Conservation (phyloP, 2,113 vertebrate species). For the Turdus rufiventris region DNA sequence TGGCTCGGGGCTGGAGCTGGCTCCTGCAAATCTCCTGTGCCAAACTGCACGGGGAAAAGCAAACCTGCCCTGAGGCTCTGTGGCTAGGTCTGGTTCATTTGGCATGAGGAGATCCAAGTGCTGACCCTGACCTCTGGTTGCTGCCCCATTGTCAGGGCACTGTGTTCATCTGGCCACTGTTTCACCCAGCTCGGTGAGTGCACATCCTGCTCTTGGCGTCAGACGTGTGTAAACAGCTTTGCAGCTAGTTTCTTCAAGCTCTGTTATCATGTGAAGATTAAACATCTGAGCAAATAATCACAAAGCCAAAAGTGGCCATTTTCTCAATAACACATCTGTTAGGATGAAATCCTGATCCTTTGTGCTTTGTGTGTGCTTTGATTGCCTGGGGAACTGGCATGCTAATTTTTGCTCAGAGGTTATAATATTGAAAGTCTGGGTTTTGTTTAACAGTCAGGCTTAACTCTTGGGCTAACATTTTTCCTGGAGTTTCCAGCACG, state of each 20-base stretch:
- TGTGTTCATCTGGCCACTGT: background rate
- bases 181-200: background rate
- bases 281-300: slow-evolving; percentile 37
- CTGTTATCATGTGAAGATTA: background rate
- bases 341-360: slow-evolving; percentile 22
- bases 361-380: background rate
- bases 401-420: slow-evolving; percentile 24
- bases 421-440: background rate
- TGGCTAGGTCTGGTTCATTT: background rate
- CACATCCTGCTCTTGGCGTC: background rate
- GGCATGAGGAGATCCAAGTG: background rate
- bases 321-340: slow-evolving; percentile 33
- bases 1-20: background rate
- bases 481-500: background rate
- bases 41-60: background rate
- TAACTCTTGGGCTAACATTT: background rate
- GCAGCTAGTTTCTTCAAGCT: background rate
- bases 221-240: background rate
- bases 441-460: slow-evolving; percentile 26
- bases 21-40: background rate
- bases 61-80: background rate
- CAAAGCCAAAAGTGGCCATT: slow-evolving; percentile 1
- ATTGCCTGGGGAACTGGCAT: background rate
- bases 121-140: background rate
- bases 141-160: background rate